phyloP scores from a whole-genome alignment of 2,888 invertebrate genomes.

The Pseudococcus longispinus region DNA sequence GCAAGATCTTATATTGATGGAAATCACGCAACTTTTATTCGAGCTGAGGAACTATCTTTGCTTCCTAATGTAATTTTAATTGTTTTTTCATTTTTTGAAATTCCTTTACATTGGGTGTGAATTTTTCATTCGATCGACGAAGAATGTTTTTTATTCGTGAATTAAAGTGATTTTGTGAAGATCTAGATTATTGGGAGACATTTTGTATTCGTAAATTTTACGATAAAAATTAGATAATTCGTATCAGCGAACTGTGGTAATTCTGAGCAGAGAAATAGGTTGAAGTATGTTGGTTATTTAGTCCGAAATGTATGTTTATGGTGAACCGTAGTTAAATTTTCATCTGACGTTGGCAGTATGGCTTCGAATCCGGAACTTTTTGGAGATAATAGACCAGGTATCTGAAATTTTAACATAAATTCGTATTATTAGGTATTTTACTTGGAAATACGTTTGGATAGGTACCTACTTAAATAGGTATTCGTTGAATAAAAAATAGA shows the following conservation, averaged over 20 bases:
- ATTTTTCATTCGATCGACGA: neutral
- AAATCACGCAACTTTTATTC: neutral
- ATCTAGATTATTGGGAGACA: neutral
- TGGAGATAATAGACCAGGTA: neutral
- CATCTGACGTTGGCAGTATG: neutral
- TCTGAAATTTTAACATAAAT: neutral
- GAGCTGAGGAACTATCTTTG: neutral
- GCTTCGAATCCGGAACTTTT: neutral
- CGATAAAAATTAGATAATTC: slow-evolving; percentile 19
- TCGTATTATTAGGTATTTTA: neutral
- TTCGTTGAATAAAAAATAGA: no score
- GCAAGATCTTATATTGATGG: neutral
- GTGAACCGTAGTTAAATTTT: neutral
- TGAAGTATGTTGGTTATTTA: neutral
- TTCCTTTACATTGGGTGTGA: neutral
- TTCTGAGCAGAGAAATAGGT: neutral
- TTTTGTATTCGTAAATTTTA: neutral
- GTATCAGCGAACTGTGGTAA: neutral
- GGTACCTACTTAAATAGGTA: no score
- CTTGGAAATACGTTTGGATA: no score
- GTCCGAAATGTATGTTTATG: neutral
- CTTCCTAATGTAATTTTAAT: neutral
- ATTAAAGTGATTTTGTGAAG: neutral
- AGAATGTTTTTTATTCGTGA: neutral
- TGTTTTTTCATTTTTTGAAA: neutral